Evolutionary conservation across 1,140 invertebrate species (phyloP).

Genomic region (Stegodyphus mimosarum): DNA sequence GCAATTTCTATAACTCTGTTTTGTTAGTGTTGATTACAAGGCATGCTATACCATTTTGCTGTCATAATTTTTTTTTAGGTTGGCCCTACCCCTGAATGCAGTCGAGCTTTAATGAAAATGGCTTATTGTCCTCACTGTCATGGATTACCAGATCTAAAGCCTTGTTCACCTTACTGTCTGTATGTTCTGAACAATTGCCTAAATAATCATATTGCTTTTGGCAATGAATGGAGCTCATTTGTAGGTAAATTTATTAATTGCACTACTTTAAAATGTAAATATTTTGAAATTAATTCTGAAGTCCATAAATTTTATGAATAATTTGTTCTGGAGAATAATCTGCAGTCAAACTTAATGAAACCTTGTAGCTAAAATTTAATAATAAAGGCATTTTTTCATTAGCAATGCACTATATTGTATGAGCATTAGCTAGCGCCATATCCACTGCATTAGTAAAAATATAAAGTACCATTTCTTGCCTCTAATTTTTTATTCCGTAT

Average conservation of each 20-base stretch:
- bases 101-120: conserved; percentile 83
- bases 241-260: conserved; percentile 68
- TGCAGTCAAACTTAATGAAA: no score
- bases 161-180: conserved; percentile 88
- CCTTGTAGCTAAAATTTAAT: neutral
- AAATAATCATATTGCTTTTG: conserved; percentile 83
- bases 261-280: no score
- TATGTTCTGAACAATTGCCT: conserved; percentile 92
- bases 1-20: no score
- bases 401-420: neutral
- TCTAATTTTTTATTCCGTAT: neutral
- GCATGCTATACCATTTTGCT: no score
- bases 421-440: neutral
- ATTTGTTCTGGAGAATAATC: no score
- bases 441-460: neutral
- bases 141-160: conserved; percentile 77
- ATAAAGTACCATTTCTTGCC: neutral
- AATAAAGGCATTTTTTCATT: neutral
- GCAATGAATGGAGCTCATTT: conserved; percentile 90
- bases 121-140: conserved; percentile 86
- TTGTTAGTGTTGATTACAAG: no score
- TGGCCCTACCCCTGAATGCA: conserved; percentile 74
- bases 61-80: conserved; percentile 7
- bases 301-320: no score
- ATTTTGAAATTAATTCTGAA: no score